Base-by-base conservation (phyloP, 1,140 invertebrate genomes). In the Drosophila orosa region DNA sequence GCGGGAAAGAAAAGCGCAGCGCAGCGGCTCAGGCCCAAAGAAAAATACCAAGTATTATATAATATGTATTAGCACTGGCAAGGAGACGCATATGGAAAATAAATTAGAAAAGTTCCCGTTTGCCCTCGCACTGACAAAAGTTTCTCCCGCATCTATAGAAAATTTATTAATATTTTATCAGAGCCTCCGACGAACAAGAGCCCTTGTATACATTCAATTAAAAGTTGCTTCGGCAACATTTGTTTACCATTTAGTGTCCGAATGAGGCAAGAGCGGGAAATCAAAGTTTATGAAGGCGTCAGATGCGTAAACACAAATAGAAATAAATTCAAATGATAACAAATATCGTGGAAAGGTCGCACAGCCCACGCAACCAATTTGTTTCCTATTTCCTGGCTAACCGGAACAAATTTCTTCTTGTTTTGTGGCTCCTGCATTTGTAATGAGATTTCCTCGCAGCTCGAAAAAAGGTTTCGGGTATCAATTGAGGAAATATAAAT, bases 21-120 rank as follows among this genome's bases (percentile, higher is more conserved):
- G 33, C 59, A n/a, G n/a, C 33, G 24, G 39, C n/a, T 8, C 33
- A 42, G 65, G 58, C 55, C 25, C 55, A 80, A 84, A 84, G 81
- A 85, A 85, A 80, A 86, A 85, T 66, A 85, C 67, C 79, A 86
- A 83, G 75, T 85, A 85, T 85, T 85, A 78, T 84, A 77, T 77
- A 84, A 84, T 85, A 80, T 84, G 81, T 80, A 84, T 80, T 80
- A 85, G 71, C 77, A 85, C 74, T 58, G 57, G 48, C 66, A 54
- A 15, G 27, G 33, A 56, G 55, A 79, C 61, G 76, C 67, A 71
- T 77, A 84, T 76, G 67, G 77, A 60, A 85, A 85, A 85, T 85
- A 85, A 85, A 85, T 85, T 85, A 85, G 81, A 85, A 85, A 85
- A 85, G 81, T 85, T 85, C 68, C 39, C 74, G 81, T 54, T 73